Base-by-base conservation (phyloP, 2,888 invertebrate species). In the Luperina testacea region DNA sequence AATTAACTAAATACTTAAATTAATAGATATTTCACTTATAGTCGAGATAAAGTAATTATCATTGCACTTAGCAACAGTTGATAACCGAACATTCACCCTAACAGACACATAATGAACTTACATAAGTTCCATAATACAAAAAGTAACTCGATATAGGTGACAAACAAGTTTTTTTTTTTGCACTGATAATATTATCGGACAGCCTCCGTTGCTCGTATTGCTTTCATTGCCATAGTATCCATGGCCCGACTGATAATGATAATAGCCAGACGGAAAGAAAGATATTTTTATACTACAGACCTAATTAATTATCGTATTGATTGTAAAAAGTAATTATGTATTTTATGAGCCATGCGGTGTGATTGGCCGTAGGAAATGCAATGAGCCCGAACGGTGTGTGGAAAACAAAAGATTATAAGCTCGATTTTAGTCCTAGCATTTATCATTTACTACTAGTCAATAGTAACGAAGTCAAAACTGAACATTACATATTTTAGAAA, bases 71-170 rank as follows among this genome's bases (percentile, higher is more conserved):
- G 91, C 90, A 92, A 92, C 91, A 89, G 77, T 75, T 86, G 92
- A 92, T 92, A 92, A 87, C 72, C 61, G 92, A 86, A 78, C 90
- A 81, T 91, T 92, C 88, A 92, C 92, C 91, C 91, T 45, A 72
- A 73, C 80, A 75, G 70, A 15, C 72, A 75, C 83, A 86, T 85
- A 88, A 85, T 80, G 68, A 75, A 78, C 84, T 86, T 87, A 86
- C 84, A 86, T 90, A 83, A 87, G 78, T 81, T 84, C 84, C 86
- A 85, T 85, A 63, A 85, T 79, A 88, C 87, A 88, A 91, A 91
- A 90, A 89, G 90, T 87, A 90, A 91, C 81, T 84, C 75, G 80
- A 91, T 91, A 90, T 88, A 86, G 85, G 85, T 88, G 83, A 88
- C 83, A 87, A 88, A 81, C 87, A 78, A 68, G 72, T 79, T 76